Evolutionary conservation across 1,140 invertebrate genomes (phyloP).

Genomic region (Sarcophaga bullata): DNA sequence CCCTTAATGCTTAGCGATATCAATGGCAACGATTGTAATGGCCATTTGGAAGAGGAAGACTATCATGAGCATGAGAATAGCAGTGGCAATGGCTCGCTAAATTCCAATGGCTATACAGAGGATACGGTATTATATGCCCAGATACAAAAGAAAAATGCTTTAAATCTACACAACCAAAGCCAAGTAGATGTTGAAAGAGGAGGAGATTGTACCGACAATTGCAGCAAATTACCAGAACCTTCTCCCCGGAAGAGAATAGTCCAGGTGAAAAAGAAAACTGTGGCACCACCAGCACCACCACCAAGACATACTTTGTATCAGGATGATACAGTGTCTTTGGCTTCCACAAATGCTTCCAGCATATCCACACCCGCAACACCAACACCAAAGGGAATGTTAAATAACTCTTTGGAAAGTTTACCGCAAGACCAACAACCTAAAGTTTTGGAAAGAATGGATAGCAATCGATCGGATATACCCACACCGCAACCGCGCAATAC

Average conservation of each 20-base stretch:
- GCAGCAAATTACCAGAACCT: slow-evolving; percentile 52
- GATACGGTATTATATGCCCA: slow-evolving; percentile 35
- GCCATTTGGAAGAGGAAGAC: slow-evolving; percentile 41
- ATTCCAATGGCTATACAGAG: slow-evolving; percentile 40
- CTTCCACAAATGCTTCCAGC: slow-evolving; percentile 29
- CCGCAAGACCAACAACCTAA: neutral
- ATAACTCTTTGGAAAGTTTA: neutral
- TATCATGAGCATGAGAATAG: slow-evolving; percentile 1
- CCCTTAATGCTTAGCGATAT: slow-evolving; percentile 14
- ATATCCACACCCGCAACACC: slow-evolving; percentile 20
- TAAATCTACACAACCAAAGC: slow-evolving; percentile 42
- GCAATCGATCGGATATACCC: neutral
- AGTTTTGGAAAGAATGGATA: neutral
- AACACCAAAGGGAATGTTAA: neutral
- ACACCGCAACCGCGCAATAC: slow-evolving; percentile 14
- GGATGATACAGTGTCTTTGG: slow-evolving; percentile 53
- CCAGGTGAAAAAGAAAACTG: slow-evolving; percentile 58
- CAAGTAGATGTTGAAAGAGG: slow-evolving; percentile 42
- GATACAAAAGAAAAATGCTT: slow-evolving; percentile 42
- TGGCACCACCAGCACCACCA: slow-evolving; percentile 55
- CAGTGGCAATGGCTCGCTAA: neutral
- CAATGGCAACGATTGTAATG: slow-evolving; percentile 47
- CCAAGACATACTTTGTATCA: slow-evolving; percentile 42
- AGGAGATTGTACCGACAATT: slow-evolving; percentile 43
- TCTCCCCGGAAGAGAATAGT: slow-evolving; percentile 56